Conservation (phyloP, 2,888 invertebrate genomes). For the Dioctria rufipes region DNA sequence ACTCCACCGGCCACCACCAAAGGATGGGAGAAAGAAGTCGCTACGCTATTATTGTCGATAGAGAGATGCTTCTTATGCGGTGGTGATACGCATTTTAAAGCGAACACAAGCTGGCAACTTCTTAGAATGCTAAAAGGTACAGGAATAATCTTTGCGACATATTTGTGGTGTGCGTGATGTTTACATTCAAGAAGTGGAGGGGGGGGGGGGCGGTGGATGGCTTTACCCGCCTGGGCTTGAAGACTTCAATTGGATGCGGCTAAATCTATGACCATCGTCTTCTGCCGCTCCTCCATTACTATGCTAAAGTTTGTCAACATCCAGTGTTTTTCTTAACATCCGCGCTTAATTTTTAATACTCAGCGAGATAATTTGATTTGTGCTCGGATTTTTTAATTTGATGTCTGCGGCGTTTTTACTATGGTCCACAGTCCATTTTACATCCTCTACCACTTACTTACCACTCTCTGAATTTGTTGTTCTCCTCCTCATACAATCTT, state of each 20-base stretch:
- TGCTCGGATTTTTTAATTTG: slow-evolving; percentile 57
- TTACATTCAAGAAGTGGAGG: background rate
- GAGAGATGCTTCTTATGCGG: slow-evolving; percentile 4
- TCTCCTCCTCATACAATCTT: background rate
- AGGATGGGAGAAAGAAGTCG: background rate
- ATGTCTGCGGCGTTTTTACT: slow-evolving; percentile 38
- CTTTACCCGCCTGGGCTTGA: background rate
- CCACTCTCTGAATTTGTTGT: slow-evolving; percentile 22
- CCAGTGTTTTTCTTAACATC: slow-evolving; percentile 19
- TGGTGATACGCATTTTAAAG: background rate
- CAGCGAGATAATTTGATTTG: slow-evolving; percentile 55
- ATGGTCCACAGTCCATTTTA: background rate
- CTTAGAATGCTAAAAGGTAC: background rate
- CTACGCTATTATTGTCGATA: slow-evolving; percentile 6
- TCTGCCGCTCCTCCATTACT: background rate
- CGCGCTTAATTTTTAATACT: slow-evolving; percentile 55
- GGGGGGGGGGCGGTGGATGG: too few relatives aligned
- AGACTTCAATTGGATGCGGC: slow-evolving; percentile 11
- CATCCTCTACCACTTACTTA: background rate
- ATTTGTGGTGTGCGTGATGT: slow-evolving; percentile 36
- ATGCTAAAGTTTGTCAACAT: background rate
- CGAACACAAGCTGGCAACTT: slow-evolving; percentile 6
- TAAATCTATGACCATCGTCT: background rate
- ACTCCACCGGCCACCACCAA: background rate
- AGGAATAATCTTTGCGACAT: slow-evolving; percentile 15